Evolutionary conservation across 2,888 invertebrate species (phyloP), one percentile per base, ranked within the genome.

Genomic region (Amiota minor): DNA sequence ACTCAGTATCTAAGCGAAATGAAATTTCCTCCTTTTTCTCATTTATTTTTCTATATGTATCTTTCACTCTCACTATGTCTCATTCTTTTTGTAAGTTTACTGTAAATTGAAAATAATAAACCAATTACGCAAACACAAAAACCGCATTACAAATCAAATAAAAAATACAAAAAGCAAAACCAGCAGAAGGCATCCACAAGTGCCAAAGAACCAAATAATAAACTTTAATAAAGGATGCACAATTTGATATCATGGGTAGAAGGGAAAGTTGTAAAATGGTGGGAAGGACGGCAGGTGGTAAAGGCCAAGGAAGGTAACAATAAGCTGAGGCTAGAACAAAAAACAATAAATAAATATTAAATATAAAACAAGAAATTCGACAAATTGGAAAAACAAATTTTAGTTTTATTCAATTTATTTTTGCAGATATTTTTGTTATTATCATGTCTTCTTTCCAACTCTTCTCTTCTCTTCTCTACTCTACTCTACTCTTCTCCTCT

Each of bases 31-130:
- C 35, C 35, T 6, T 6, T 12, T n/a, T 53, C n/a, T 11, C 11
- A 20, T 11, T 56, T 53, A 11, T 11, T 61, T 70, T 70, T 46
- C 61, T 12, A 61, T 70, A 11, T 62, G 2, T 35, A 6, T 35
- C 35, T 35, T 6, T 35, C 6, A 6, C 35, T 35, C 35, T 35
- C 6, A 6, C 35, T 35, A 3, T 6, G 4, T 35, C 35, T 6
- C 35, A 6, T 6, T 35, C 35, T 35, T 20, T 20, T 68, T 23
- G 67, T 68, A 20, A 53, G 45, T 6, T 35, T 35, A 35, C 23
- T 70, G 71, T 72, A 76, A 77, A 72, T 77, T 74, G 56, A 77
- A 77, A 74, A 76, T 77, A 77, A 75, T 75, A 77, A 77, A 74
- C 73, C 77, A 64, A 72, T 75, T 72, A 70, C 73, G 72, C 45